A percentile compares a stretch with the other conserved stretches of the same genome.
phyloP scores from a whole-genome alignment of 1,140 invertebrate genomes.

The Cotesia chilonis region DNA sequence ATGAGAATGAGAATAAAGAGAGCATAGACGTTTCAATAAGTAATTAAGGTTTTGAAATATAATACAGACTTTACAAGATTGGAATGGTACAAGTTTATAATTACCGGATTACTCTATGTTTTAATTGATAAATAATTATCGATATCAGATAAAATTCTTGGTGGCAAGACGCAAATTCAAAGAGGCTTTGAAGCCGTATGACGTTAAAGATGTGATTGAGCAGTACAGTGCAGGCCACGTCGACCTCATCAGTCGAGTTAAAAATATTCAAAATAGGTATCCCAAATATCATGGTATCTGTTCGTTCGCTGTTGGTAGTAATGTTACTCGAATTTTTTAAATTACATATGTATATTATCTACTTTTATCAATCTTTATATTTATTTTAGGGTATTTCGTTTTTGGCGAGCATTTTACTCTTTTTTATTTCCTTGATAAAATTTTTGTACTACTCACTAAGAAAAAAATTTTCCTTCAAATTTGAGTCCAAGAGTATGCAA shows the following conservation, averaged over 20 bases:
- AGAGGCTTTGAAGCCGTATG: constrained; percentile 94
- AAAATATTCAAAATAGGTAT: constrained; percentile 87
- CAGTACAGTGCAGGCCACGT: constrained; percentile 95
- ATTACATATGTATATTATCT: background rate
- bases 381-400: background rate
- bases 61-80: too few relatives aligned
- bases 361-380: constrained; percentile 1
- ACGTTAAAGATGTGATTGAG: constrained; percentile 97
- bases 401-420: too few relatives aligned
- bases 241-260: constrained; percentile 87
- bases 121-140: constrained; percentile 33
- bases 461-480: too few relatives aligned
- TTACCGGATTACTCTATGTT: background rate
- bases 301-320: constrained; percentile 38
- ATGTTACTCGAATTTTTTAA: constrained; percentile 18
- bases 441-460: too few relatives aligned
- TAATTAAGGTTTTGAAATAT: too few relatives aligned
- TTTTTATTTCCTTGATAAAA: too few relatives aligned
- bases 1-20: background rate
- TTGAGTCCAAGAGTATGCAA: too few relatives aligned
- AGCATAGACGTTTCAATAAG: too few relatives aligned
- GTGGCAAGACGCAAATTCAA: constrained; percentile 94
- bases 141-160: constrained; percentile 89
- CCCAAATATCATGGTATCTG: constrained; percentile 33
- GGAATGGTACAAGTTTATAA: too few relatives aligned